A percentile compares a stretch with the other conserved stretches of the same genome.
phyloP scores from a whole-genome alignment of 2,888 invertebrate species.

The Tetanocera ferruginea region DNA sequence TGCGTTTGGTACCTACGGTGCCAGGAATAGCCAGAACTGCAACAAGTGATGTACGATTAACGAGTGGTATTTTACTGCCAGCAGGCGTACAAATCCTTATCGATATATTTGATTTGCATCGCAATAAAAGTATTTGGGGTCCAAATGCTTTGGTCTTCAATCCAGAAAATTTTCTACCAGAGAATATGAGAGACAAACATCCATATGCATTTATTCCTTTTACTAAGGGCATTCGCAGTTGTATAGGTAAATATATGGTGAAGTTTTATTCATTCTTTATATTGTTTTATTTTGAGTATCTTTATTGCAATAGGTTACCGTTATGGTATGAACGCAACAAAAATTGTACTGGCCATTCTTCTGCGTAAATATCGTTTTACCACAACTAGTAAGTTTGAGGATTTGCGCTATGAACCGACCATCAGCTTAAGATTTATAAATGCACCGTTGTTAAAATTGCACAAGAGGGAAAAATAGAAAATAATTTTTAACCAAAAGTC shows the following conservation, averaged over 20 bases:
- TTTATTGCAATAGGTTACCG: slow-evolving; percentile 50
- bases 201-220: slow-evolving; percentile 57
- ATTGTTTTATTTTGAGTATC: background rate
- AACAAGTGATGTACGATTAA: background rate
- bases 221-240: slow-evolving; percentile 55
- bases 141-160: slow-evolving; percentile 51
- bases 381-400: slow-evolving; percentile 45
- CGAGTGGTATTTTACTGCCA: background rate
- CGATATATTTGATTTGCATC: slow-evolving; percentile 43
- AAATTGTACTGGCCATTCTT: slow-evolving; percentile 43
- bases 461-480: no score
- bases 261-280: background rate
- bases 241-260: slow-evolving; percentile 50
- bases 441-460: no score
- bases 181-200: slow-evolving; percentile 49
- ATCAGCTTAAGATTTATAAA: no score
- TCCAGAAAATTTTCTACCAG: slow-evolving; percentile 54
- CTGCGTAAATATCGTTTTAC: slow-evolving; percentile 48
- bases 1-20: slow-evolving; percentile 50
- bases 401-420: slow-evolving; percentile 35
- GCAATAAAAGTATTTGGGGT: slow-evolving; percentile 52
- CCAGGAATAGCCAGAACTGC: slow-evolving; percentile 25
- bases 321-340: slow-evolving; percentile 49
- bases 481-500: no score
- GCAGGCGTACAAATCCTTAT: background rate